Percentiles rank a stretch among this genome's conserved stretches.
These are phyloP conservation scores for Prinia subflava DNA, from an alignment of 2,113 vertebrate species.

Conservation along the genomic window DNA sequence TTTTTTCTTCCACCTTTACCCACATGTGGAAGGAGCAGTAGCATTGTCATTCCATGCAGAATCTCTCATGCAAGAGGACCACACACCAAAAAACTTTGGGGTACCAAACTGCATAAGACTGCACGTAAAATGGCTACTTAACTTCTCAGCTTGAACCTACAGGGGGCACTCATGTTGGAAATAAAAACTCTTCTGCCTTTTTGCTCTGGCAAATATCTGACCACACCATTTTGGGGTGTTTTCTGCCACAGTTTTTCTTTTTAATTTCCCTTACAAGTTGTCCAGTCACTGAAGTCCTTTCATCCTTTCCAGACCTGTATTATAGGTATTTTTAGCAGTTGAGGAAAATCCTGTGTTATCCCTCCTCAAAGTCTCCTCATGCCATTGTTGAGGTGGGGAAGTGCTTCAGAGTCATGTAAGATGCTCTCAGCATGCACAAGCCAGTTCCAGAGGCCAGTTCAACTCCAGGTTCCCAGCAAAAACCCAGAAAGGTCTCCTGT, in stretches of 20 bases:
- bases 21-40: neutral
- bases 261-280: neutral
- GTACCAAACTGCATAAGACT: neutral
- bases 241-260: neutral
- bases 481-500: neutral
- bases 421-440: neutral
- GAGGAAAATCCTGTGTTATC: neutral
- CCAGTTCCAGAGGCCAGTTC: neutral
- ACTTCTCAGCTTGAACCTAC: neutral
- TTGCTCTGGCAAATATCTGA: neutral
- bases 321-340: neutral
- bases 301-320: neutral
- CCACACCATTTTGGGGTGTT: neutral
- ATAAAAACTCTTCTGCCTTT: neutral
- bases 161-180: neutral
- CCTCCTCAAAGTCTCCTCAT: neutral
- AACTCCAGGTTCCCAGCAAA: neutral
- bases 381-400: neutral
- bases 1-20: neutral
- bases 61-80: neutral
- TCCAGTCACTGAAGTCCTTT: neutral
- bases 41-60: neutral
- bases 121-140: neutral
- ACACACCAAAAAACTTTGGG: neutral
- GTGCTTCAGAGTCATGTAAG: neutral